These are phyloP conservation scores for Rhabdornis inornatus DNA, from an alignment of 2,113 vertebrate species.

Conservation along the genomic window DNA sequence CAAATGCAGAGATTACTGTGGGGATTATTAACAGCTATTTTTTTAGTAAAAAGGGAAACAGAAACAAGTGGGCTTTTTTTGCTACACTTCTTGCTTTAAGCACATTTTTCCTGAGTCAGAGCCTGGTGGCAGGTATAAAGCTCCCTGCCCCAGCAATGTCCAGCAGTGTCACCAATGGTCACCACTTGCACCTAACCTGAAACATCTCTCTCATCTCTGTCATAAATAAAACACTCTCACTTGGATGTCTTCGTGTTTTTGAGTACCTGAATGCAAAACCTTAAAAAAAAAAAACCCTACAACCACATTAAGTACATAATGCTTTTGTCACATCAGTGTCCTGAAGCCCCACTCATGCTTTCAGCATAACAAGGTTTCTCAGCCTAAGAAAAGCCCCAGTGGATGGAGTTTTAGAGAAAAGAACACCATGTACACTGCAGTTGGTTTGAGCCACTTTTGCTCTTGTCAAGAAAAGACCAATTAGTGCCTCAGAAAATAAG, in stretches of 20 bases:
- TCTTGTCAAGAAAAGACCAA: background rate
- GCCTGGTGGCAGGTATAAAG: background rate
- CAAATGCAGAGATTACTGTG: background rate
- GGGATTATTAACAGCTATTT: background rate
- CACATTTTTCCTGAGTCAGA: background rate
- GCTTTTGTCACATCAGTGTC: background rate
- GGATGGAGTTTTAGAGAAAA: background rate
- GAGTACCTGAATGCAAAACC: background rate
- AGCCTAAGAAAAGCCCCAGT: background rate
- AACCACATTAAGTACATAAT: background rate
- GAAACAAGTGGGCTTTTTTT: background rate
- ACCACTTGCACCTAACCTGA: background rate
- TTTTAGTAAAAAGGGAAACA: background rate
- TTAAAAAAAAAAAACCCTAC: background rate
- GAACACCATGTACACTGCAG: fast-evolving
- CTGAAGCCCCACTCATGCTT: background rate
- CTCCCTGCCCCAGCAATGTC: background rate
- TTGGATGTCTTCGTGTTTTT: background rate
- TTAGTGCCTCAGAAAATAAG: background rate
- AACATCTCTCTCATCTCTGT: background rate
- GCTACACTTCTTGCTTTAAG: background rate
- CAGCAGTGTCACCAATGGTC: background rate
- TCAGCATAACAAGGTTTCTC: background rate
- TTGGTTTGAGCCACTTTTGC: background rate
- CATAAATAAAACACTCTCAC: background rate